Evolutionary conservation across 2,797 vertebrate species (phyloP), one percentile per base, ranked within the genome.

Genomic region (Lithobates pipiens): DNA sequence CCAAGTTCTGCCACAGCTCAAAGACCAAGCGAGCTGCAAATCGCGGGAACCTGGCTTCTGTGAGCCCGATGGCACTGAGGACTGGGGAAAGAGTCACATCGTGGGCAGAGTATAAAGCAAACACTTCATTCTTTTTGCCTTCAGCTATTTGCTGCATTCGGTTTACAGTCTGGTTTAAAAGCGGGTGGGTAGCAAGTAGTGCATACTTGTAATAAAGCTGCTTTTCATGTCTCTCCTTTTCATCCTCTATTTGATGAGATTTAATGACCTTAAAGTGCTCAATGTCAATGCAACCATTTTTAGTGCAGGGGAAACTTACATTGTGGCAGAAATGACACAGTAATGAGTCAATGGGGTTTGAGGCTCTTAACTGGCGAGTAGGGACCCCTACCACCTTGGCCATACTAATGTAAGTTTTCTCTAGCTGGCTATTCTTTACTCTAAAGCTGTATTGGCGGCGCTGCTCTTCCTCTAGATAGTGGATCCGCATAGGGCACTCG

Each of bases 11-110:
- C 98, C 98, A 99, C 82, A 99, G 91, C 92, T 99, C 98, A 78
- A 99, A 98, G 81, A 97, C 95, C 61, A 99, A 90, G 72, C 98
- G 95, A 13, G 98, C 98, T 0, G 97, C 98, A 73, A 99, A 99
- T 21, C 97, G 94, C 0, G 98, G 98, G 90, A 99, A 98, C 73
- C 94, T 94, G 77, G 96, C 97, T 80, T 96, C 95, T 3, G 94
- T 92, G 76, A 99, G 92, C 54, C 98, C 98, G 85, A 99, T 91
- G 84, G 98, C 97, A 83, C 97, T 98, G 44, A 99, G 96, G 90
- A 99, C 72, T 0, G 98, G 98, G 0, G 97, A 97, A 94, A 99
- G 87, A 0, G 97, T 99, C 77, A 99, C 96, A 1, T 99, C 98
- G 0, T 99, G 98, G 6, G 97, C 98, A 0, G 98, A 99, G 39